Conservation (phyloP, 2,888 invertebrate genomes). For the Thyatira batis region DNA sequence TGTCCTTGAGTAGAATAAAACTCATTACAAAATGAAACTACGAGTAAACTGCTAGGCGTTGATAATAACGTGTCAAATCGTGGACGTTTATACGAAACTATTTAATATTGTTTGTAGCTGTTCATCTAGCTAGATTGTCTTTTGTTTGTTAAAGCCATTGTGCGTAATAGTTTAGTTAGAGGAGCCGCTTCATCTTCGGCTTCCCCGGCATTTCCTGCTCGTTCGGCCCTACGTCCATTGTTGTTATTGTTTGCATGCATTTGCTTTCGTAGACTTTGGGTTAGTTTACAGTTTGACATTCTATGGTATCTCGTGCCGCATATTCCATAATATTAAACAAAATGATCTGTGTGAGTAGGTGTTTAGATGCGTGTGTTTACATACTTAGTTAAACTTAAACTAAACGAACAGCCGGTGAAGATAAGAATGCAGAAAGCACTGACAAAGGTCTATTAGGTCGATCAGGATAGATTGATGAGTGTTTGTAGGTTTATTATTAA, state of each 20-base stretch:
- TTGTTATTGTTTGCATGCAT: conserved; percentile 58
- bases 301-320: conserved; percentile 20
- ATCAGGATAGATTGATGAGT: too few relatives aligned
- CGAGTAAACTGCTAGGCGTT: neutral
- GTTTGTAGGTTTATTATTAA: too few relatives aligned
- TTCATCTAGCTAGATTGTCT: conserved; percentile 35
- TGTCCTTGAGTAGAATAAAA: neutral
- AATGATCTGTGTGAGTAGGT: conserved; percentile 1
- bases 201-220: conserved; percentile 70
- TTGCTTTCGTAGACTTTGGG: conserved; percentile 13
- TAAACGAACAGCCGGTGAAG: too few relatives aligned
- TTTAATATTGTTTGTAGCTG: conserved; percentile 25
- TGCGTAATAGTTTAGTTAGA: conserved; percentile 53
- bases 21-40: neutral
- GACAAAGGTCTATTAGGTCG: too few relatives aligned
- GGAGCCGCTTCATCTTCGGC: conserved; percentile 51
- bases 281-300: conserved; percentile 40
- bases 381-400: too few relatives aligned
- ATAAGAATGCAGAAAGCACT: too few relatives aligned
- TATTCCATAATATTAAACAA: conserved; percentile 16
- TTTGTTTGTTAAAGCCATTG: conserved; percentile 63
- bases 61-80: conserved; percentile 18
- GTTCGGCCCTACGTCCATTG: conserved; percentile 43
- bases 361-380: neutral
- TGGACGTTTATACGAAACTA: conserved; percentile 41